Evolutionary conservation across 2,888 invertebrate species (phyloP).

Genomic region (Microplitis deprimator): DNA sequence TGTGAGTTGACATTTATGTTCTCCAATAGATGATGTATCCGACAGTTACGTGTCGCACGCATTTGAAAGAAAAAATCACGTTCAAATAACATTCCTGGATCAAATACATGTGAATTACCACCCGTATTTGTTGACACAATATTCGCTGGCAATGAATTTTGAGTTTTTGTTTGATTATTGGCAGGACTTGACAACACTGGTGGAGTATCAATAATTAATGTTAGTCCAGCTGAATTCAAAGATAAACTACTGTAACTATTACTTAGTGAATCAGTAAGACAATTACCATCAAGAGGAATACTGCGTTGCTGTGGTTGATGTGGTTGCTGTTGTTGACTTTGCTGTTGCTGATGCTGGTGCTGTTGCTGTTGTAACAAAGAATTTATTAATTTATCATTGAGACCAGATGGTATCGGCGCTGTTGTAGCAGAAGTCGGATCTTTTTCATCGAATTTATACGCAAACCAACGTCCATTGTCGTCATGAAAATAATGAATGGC

Average conservation of each 20-base stretch:
- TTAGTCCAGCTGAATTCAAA: constrained; percentile 69
- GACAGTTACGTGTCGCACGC: constrained; percentile 63
- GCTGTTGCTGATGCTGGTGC: constrained; percentile 48
- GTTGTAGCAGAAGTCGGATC: constrained; percentile 75
- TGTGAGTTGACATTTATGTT: constrained; percentile 58
- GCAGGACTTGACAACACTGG: constrained; percentile 62
- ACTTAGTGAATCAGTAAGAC: constrained; percentile 70
- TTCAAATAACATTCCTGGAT: constrained; percentile 36
- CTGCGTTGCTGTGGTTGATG: constrained; percentile 2
- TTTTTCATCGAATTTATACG: constrained; percentile 88
- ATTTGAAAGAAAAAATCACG: constrained; percentile 62
- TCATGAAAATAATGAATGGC: constrained; percentile 90
- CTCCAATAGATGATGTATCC: constrained; percentile 62
- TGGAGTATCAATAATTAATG: constrained; percentile 70
- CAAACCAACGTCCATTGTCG: constrained; percentile 89
- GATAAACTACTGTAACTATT: constrained; percentile 74
- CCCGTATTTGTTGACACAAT: constrained; percentile 66
- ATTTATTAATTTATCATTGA: constrained; percentile 66
- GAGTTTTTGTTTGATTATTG: constrained; percentile 57
- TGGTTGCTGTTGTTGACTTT: constrained; percentile 13
- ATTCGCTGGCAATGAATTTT: constrained; percentile 59
- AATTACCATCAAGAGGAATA: constrained; percentile 58
- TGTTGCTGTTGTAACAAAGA: constrained; percentile 64
- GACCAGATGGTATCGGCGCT: constrained; percentile 57
- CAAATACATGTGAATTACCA: constrained; percentile 73